phyloP scores from a whole-genome alignment of 2,797 vertebrate species.

The Sebastes paucispinis region DNA sequence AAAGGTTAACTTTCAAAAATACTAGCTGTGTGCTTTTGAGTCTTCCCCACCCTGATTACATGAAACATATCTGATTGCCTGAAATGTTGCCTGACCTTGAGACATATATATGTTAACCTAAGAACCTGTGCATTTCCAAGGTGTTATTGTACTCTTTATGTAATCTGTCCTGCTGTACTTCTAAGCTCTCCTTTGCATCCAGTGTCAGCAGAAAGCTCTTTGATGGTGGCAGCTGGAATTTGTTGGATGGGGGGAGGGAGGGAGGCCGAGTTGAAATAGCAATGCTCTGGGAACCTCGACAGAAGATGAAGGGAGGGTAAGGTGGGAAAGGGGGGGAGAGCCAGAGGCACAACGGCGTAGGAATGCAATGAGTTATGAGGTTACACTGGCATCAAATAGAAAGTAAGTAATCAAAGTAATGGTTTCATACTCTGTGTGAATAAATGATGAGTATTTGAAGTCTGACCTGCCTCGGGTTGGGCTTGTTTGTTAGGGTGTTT shows the following conservation, averaged over 20 bases:
- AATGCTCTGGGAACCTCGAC: constrained; percentile 64
- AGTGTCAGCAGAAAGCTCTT: constrained; percentile 55
- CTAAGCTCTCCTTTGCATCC: constrained; percentile 23
- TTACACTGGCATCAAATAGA: constrained; percentile 27
- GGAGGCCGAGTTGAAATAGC: constrained; percentile 60
- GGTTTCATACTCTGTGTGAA: constrained; percentile 13
- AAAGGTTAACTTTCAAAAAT: neutral
- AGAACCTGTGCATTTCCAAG: neutral
- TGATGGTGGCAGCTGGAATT: constrained; percentile 75
- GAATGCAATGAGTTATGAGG: constrained; percentile 55
- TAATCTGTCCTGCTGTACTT: constrained; percentile 16
- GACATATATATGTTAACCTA: neutral
- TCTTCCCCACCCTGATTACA: neutral
- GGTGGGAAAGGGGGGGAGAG: constrained; percentile 25
- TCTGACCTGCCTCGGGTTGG: neutral
- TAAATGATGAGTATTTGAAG: constrained; percentile 16
- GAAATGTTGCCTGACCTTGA: neutral
- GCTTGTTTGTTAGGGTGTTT: constrained; percentile 8
- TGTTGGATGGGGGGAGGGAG: constrained; percentile 54
- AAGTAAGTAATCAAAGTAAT: constrained; percentile 22
- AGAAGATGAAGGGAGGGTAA: constrained; percentile 53
- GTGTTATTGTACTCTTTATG: neutral
- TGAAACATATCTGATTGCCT: neutral
- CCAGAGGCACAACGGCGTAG: constrained; percentile 11
- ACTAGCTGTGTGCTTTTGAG: neutral